Evolutionary conservation across 2,888 invertebrate species (phyloP).

Genomic region (Uropetala carovei): DNA sequence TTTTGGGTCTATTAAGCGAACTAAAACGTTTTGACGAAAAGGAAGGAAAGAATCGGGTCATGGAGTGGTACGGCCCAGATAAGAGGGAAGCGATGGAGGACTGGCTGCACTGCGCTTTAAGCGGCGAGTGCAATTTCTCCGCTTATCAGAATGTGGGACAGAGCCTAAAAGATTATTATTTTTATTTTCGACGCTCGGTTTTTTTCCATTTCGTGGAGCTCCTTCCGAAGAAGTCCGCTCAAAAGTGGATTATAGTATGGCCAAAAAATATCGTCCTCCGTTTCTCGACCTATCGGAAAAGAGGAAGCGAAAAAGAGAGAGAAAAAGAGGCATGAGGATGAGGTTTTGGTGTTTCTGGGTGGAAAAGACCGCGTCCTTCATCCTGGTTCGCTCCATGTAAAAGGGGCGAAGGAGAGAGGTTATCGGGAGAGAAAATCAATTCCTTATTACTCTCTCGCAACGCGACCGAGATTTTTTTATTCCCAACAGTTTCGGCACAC

Average conservation of each 20-base stretch:
- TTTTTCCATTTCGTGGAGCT: neutral
- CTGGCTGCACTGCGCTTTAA: neutral
- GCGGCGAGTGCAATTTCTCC: neutral
- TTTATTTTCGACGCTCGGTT: neutral
- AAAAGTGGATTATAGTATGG: neutral
- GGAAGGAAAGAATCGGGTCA: neutral
- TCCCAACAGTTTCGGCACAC: neutral
- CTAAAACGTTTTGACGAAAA: neutral
- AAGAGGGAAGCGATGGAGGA: neutral
- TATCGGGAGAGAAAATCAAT: slow-evolving; percentile 1
- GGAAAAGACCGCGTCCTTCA: neutral
- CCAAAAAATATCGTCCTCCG: neutral
- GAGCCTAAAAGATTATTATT: neutral
- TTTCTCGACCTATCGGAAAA: neutral
- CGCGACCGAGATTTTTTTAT: neutral
- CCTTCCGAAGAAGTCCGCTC: neutral
- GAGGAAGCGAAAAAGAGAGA: neutral
- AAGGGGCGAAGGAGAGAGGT: neutral
- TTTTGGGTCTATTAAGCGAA: neutral
- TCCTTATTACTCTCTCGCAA: neutral
- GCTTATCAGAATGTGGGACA: neutral
- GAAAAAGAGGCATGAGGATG: neutral
- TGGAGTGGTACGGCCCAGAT: neutral
- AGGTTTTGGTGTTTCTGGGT: neutral
- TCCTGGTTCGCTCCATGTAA: neutral